Conservation (phyloP, 2,797 vertebrate species). For the Mallotus villosus region DNA sequence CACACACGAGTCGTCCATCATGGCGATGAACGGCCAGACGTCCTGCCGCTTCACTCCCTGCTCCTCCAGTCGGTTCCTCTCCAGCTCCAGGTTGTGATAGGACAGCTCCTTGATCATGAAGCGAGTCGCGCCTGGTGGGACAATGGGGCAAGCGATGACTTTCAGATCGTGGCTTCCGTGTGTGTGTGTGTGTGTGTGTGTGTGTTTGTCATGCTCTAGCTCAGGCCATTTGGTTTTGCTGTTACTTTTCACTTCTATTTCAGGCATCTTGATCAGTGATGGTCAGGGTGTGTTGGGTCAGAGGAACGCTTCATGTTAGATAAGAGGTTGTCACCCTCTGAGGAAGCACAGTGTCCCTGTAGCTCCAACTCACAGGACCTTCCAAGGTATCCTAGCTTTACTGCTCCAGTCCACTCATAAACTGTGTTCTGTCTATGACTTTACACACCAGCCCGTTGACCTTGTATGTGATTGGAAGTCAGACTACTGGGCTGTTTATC, state of each 20-base stretch:
- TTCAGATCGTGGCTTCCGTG: too few relatives aligned
- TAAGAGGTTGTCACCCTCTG: background rate
- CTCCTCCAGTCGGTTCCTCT: constrained; percentile 92
- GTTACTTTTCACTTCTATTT: too few relatives aligned
- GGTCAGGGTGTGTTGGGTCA: background rate
- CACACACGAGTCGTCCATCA: constrained; percentile 98
- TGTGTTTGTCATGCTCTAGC: too few relatives aligned
- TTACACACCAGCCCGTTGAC: background rate
- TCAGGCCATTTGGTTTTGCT: too few relatives aligned
- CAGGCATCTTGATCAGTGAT: background rate
- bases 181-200: too few relatives aligned
- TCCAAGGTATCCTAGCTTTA: background rate
- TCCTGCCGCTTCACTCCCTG: constrained; percentile 90
- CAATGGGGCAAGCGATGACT: background rate
- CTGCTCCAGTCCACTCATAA: background rate
- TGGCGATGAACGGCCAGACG: constrained; percentile 94
- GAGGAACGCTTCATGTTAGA: background rate
- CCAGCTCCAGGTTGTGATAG: constrained; percentile 96
- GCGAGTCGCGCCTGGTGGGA: constrained; percentile 88
- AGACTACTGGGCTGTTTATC: constrained; percentile 7
- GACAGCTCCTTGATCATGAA: constrained; percentile 99
- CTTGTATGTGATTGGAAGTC: constrained; percentile 33
- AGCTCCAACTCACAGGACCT: background rate
- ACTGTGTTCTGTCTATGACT: background rate
- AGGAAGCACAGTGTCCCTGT: background rate